These are phyloP conservation scores for Polyommatus iphigenia DNA, from an alignment of 2,888 invertebrate genomes.

Conservation along the genomic window DNA sequence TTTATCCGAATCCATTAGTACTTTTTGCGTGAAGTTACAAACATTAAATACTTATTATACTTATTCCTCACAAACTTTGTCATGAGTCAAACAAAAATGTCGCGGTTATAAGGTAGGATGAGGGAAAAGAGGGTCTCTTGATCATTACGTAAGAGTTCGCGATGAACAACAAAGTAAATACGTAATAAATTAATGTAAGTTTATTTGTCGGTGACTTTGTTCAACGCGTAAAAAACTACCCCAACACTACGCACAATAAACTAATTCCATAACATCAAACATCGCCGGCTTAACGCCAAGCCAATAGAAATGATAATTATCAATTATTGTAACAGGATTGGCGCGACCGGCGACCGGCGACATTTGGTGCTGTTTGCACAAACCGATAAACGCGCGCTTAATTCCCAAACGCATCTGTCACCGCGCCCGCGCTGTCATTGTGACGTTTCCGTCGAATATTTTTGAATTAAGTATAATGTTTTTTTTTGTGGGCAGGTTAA, in stretches of 20 bases:
- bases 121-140: not conserved
- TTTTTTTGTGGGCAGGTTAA: no score
- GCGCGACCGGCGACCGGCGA: constrained; percentile 45
- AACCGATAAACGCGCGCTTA: constrained; percentile 59
- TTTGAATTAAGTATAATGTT: no score
- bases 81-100: no score
- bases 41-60: no score
- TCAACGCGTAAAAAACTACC: not conserved
- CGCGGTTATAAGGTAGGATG: not conserved
- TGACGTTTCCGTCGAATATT: constrained; percentile 33
- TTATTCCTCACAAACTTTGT: not conserved
- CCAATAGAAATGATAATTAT: constrained; percentile 76
- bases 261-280: constrained; percentile 52
- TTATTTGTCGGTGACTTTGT: not conserved
- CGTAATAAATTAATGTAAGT: not conserved
- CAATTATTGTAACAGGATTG: constrained; percentile 62
- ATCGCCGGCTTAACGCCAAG: constrained; percentile 49
- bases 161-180: not conserved
- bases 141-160: not conserved
- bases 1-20: no score
- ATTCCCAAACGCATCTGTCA: constrained; percentile 64
- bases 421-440: constrained; percentile 46
- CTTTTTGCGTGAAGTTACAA: no score
- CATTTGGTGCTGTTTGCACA: constrained; percentile 74
- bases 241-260: constrained; percentile 27